Base-by-base conservation (phyloP, 2,888 invertebrate species). In the Tinea pellionella region DNA sequence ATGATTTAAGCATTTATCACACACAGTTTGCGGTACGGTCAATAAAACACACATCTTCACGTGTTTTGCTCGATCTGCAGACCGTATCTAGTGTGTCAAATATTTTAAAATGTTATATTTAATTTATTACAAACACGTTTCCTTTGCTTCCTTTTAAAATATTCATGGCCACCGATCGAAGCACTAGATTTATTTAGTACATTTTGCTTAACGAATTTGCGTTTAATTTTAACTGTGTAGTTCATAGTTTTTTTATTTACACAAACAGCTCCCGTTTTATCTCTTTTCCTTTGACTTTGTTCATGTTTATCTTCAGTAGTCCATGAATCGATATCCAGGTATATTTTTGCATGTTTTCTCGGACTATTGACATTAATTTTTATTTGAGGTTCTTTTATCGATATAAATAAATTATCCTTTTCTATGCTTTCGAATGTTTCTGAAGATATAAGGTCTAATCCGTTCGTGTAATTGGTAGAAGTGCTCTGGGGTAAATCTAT, bases 241-340 rank as follows among this genome's bases (percentile, higher is more conserved):
- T 37, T 24, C 53, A 43, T 59, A 7, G 60, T 59, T 42, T 59
- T 53, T 12, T 59, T 55, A 11, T 57, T 64, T 30, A 16, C 61
- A 62, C 13, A 9, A 11, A 56, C n/a, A 16, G 29, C 16, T 24
- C 13, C 11, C 13, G 32, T 11, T 58, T 24, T 58, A 58, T 58
- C 37, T 32, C 11, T 16, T 16, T 58, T 32, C 37, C 16, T 30
- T 58, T 29, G 30, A 30, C 71, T 56, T 66, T 68, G 30, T 74
- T 73, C 29, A 77, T 72, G 47, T 68, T 70, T 13, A 76, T 76
- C 55, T 75, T 69, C 43, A 77, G 60, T 41, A 65, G 65, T 24
- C 2, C 12, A 4, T 2, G 13, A 12, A 12, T 11, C 32, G 32
- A 57, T 57, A 57, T 32, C 32, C 1, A 57, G 8, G 30, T 3